phyloP scores from a whole-genome alignment of 1,140 invertebrate genomes.

The Anagrus nilaparvatae region DNA sequence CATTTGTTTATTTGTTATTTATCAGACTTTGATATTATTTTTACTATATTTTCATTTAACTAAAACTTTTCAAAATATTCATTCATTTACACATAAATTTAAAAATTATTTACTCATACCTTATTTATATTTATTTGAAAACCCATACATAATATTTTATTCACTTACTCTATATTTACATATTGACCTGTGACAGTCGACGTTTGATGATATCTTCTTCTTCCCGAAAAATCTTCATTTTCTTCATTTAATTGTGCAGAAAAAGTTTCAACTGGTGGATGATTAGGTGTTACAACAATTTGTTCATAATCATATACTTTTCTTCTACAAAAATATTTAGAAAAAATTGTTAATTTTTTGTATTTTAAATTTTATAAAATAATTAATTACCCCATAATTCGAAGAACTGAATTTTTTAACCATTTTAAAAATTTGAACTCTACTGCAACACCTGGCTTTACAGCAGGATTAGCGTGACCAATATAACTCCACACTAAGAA shows the following conservation, averaged over 20 bases:
- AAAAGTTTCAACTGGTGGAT: slow-evolving; percentile 69
- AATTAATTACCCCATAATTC: slow-evolving; percentile 65
- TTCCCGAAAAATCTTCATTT: slow-evolving; percentile 85
- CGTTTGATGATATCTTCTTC: slow-evolving; percentile 86
- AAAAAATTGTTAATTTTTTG: too few species aligned
- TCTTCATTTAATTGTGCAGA: slow-evolving; percentile 86
- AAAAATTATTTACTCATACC: too few species aligned
- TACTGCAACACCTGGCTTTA: slow-evolving; percentile 79
- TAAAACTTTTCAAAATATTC: too few species aligned
- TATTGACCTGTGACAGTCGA: slow-evolving; percentile 68
- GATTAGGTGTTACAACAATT: slow-evolving; percentile 78
- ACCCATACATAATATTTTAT: too few species aligned
- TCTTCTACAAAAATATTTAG: slow-evolving; percentile 45
- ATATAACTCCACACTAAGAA: slow-evolving; percentile 88
- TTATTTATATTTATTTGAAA: too few species aligned
- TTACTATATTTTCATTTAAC: too few species aligned
- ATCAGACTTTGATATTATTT: too few species aligned
- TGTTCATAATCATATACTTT: slow-evolving; percentile 75
- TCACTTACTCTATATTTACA: slow-evolving; percentile 49
- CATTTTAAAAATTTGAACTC: slow-evolving; percentile 82
- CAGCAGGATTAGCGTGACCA: slow-evolving; percentile 84
- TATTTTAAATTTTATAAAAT: slow-evolving; percentile 27
- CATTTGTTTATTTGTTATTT: too few species aligned
- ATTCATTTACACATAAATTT: too few species aligned
- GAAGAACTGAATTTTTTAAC: slow-evolving; percentile 63